Conservation (phyloP, 2,888 invertebrate genomes). For the Limnephilus lunatus region DNA sequence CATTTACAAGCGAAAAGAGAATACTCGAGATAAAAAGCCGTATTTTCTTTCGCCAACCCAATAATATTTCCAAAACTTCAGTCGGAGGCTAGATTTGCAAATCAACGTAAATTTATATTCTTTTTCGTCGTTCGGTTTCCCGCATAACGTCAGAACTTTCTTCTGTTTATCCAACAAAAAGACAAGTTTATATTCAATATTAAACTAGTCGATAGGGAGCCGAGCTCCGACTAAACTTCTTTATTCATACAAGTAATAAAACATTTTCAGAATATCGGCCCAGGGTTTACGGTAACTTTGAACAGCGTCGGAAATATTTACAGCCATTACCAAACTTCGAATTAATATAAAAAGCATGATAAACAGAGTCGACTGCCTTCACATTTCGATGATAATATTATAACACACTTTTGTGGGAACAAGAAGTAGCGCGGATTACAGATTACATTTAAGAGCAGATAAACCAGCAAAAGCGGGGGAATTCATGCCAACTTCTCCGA, state of each 20-base stretch:
- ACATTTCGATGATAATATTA: not conserved
- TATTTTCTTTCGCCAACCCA: constrained; percentile 64
- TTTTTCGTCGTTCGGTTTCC: constrained; percentile 59
- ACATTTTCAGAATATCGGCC: constrained; percentile 44
- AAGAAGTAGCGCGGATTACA: not conserved
- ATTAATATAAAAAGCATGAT: not conserved
- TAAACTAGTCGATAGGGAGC: constrained; percentile 61
- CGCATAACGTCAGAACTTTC: constrained; percentile 61
- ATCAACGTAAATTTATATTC: constrained; percentile 66
- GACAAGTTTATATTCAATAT: constrained; percentile 64
- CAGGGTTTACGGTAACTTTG: not conserved
- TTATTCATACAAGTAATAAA: constrained; percentile 49
- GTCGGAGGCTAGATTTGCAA: constrained; percentile 64
- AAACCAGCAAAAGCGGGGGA: not conserved
- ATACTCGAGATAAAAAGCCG: constrained; percentile 60
- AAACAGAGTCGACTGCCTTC: not conserved
- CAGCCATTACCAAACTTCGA: not conserved
- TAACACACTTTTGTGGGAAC: not conserved
- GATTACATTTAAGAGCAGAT: not conserved
- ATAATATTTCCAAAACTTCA: constrained; percentile 62
- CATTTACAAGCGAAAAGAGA: constrained; percentile 65
- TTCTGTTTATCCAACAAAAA: constrained; percentile 62
- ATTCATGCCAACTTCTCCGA: not conserved
- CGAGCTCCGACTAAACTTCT: constrained; percentile 33
- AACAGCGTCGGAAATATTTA: not conserved